These are phyloP conservation scores for Drosophila punjabiensis DNA, from an alignment of 1,140 invertebrate species.

Conservation along the genomic window DNA sequence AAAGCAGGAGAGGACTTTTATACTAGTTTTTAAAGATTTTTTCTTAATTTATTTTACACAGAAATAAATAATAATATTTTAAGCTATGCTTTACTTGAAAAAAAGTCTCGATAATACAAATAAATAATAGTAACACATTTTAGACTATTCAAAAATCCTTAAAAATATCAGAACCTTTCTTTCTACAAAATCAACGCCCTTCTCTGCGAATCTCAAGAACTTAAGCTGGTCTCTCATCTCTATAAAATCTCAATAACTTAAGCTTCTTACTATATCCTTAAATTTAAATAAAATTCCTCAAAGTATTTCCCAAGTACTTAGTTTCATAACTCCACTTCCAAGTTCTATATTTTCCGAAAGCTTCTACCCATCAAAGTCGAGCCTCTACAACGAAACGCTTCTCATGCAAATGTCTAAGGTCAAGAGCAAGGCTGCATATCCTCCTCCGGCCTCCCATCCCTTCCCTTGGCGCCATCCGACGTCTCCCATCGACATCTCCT, in stretches of 20 bases:
- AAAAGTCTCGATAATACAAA: background rate
- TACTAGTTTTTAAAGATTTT: background rate
- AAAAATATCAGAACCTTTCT: background rate
- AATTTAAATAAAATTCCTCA: background rate
- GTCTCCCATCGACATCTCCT: constrained; percentile 20
- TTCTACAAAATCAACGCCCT: background rate
- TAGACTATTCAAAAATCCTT: background rate
- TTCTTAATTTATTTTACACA: background rate
- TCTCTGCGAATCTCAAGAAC: background rate
- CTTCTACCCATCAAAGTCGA: constrained; percentile 4
- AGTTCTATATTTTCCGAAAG: background rate
- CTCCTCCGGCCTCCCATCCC: constrained; percentile 11
- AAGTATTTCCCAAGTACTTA: background rate
- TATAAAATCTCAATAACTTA: background rate
- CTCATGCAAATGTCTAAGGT: constrained; percentile 78
- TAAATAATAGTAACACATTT: background rate
- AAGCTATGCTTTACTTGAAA: background rate
- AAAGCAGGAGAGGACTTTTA: background rate
- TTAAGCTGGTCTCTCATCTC: background rate
- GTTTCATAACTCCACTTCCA: background rate
- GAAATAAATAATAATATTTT: background rate
- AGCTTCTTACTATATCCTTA: background rate
- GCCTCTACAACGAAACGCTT: background rate
- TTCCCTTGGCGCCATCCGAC: constrained; percentile 7
- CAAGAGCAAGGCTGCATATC: constrained; percentile 69